These are phyloP conservation scores for Recurvirostra avosetta DNA, from an alignment of 2,113 vertebrate species.

Conservation along the genomic window DNA sequence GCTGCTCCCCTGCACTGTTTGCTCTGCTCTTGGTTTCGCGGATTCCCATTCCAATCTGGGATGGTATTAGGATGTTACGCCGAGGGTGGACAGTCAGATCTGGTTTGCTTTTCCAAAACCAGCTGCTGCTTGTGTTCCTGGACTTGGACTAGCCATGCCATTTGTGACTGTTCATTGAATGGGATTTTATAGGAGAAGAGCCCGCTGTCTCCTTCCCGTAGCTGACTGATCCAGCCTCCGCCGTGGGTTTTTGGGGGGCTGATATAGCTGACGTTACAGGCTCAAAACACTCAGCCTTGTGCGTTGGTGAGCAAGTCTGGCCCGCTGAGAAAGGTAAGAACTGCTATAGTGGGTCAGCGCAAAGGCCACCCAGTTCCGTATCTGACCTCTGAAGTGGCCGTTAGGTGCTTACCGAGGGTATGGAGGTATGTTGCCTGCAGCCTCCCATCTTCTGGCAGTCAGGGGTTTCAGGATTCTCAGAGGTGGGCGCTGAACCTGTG, in stretches of 20 bases:
- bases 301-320: neutral
- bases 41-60: neutral
- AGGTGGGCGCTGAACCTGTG: neutral
- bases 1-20: neutral
- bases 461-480: neutral
- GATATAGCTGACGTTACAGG: neutral
- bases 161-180: neutral
- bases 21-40: neutral
- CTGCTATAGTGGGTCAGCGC: neutral
- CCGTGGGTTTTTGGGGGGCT: neutral
- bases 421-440: neutral
- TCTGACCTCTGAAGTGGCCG: neutral
- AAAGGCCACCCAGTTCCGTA: neutral
- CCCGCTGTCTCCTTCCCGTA: neutral
- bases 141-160: neutral
- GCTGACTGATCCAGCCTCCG: neutral
- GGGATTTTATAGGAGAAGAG: neutral
- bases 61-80: neutral
- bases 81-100: neutral
- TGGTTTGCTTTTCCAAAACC: neutral
- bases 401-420: neutral
- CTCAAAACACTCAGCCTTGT: neutral
- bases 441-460: neutral
- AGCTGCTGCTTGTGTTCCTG: neutral
- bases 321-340: neutral